These are phyloP conservation scores for Drosophila rellima DNA, from an alignment of 2,888 invertebrate genomes.

Conservation along the genomic window DNA sequence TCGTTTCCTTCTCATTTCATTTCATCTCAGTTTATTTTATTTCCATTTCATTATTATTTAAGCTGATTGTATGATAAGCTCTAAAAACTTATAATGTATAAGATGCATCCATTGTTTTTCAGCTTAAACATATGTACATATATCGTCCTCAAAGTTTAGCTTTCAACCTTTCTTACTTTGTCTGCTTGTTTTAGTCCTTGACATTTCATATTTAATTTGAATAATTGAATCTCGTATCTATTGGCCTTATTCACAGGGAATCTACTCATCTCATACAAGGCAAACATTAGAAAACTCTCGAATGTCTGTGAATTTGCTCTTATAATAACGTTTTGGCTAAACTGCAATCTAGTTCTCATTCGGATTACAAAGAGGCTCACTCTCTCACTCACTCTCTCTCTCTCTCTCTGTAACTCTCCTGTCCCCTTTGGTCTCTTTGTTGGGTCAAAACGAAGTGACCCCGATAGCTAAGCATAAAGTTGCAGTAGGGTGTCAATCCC, in stretches of 20 bases:
- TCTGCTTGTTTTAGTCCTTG: background rate
- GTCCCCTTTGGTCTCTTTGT: background rate
- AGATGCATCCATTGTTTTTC: too few relatives aligned
- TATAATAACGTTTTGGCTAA: constrained; percentile 13
- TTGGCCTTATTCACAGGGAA: background rate
- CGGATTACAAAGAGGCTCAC: constrained; percentile 9
- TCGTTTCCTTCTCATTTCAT: background rate
- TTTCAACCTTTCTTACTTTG: background rate
- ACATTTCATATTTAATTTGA: constrained; percentile 2
- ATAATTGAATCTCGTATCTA: constrained; percentile 13
- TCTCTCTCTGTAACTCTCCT: too few relatives aligned
- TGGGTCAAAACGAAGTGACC: constrained; percentile 25
- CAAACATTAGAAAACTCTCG: constrained; percentile 11
- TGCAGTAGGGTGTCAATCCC: constrained; percentile 4
- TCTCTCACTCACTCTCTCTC: background rate
- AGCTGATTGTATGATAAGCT: too few relatives aligned
- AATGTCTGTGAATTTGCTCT: background rate
- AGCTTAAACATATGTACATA: too few relatives aligned
- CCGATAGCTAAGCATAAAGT: constrained; percentile 19
- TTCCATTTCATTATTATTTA: background rate
- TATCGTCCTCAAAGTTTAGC: background rate
- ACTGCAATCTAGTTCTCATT: constrained; percentile 29
- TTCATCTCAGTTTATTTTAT: background rate
- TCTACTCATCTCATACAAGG: constrained; percentile 2
- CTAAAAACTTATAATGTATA: too few relatives aligned